Conservation (phyloP, 2,797 vertebrate species). For the Microctenopoma lineatum region DNA sequence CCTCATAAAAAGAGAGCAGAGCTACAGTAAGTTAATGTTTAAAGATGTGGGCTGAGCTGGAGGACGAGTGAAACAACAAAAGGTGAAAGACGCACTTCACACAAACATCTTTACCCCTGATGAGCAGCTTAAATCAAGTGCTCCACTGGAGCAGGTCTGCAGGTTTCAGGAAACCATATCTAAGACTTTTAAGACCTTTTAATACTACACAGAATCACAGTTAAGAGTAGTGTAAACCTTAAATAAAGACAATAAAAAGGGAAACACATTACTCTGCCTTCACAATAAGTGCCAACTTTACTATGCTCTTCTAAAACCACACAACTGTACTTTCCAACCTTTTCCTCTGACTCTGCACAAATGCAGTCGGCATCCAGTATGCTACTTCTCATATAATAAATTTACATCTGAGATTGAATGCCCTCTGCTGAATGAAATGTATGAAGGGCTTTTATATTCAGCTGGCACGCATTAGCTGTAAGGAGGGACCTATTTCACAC, state of each 20-base stretch:
- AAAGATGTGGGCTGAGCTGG: neutral
- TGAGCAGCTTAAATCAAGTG: conserved; percentile 43
- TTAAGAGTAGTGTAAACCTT: conserved; percentile 54
- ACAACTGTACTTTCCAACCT: neutral
- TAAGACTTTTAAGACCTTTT: conserved; percentile 33
- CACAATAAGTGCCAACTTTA: no score
- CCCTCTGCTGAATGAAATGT: conserved; percentile 5
- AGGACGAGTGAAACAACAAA: conserved; percentile 18
- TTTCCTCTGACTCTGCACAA: neutral
- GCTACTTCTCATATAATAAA: neutral
- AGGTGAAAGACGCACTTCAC: neutral
- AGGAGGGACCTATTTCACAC: conserved; percentile 21
- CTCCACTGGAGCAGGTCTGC: conserved; percentile 42
- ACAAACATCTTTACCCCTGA: conserved; percentile 12
- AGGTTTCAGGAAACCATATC: conserved; percentile 26
- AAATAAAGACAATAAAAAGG: conserved; percentile 17
- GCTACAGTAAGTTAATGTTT: neutral
- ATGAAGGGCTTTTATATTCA: neutral
- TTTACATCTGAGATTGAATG: neutral
- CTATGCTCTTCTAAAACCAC: neutral
- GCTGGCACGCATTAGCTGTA: conserved; percentile 2
- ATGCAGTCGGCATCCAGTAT: neutral
- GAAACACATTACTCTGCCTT: no score
- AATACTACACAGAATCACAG: conserved; percentile 39
- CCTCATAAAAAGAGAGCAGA: neutral